phyloP scores from a whole-genome alignment of 2,113 vertebrate species.

The Ageneiosus marmoratus region DNA sequence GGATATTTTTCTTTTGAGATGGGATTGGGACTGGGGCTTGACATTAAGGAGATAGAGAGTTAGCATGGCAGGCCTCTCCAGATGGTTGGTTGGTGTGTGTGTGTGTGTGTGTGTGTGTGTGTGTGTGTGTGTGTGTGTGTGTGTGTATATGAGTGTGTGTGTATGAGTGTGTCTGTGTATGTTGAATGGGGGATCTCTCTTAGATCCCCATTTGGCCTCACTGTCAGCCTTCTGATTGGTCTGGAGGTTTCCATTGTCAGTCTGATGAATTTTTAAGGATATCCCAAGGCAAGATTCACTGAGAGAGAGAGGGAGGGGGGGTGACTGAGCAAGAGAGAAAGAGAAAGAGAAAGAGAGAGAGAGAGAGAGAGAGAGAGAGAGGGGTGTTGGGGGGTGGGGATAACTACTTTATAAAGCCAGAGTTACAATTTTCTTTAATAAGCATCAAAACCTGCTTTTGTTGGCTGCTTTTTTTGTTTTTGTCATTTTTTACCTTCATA shows the following conservation, averaged over 20 bases:
- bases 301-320: slow-evolving; percentile 46
- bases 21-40: slow-evolving; percentile 37
- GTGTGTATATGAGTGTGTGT: neutral
- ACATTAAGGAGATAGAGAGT: slow-evolving; percentile 60
- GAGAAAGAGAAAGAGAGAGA: slow-evolving; percentile 1
- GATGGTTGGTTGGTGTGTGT: neutral
- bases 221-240: slow-evolving; percentile 75
- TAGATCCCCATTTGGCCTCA: slow-evolving; percentile 64
- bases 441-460: slow-evolving; percentile 68
- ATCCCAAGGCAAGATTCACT: slow-evolving; percentile 80
- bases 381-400: slow-evolving; percentile 61
- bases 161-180: neutral
- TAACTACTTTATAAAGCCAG: slow-evolving; percentile 76
- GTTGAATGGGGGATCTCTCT: slow-evolving; percentile 52
- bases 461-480: slow-evolving; percentile 15
- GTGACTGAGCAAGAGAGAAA: neutral
- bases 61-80: slow-evolving; percentile 62
- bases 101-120: neutral
- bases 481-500: slow-evolving; percentile 20
- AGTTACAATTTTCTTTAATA: slow-evolving; percentile 79
- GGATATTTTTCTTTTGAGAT: slow-evolving; percentile 15
- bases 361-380: slow-evolving; percentile 8
- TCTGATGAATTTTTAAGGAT: slow-evolving; percentile 84
- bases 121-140: neutral
- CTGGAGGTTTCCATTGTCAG: slow-evolving; percentile 79